These are phyloP conservation scores for Penaeus japonicus DNA, from an alignment of 1,140 invertebrate species.

Conservation along the genomic window DNA sequence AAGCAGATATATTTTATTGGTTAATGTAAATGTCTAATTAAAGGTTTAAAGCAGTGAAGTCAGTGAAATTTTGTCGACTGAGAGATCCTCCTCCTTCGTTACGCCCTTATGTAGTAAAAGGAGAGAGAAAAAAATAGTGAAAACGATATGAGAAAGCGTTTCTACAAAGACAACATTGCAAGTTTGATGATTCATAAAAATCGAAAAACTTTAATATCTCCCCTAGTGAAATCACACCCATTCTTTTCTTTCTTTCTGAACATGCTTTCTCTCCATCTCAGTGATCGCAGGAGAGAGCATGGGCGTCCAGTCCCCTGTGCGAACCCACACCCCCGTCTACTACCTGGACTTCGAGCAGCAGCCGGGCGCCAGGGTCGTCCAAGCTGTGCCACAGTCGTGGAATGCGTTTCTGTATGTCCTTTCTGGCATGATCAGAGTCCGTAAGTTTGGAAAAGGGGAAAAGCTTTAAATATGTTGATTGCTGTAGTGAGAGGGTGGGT, in stretches of 20 bases:
- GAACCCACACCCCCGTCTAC: constrained; percentile 39
- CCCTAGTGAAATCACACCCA: too few relatives aligned
- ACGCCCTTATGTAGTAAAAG: neutral
- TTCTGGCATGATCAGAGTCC: neutral
- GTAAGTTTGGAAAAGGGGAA: neutral
- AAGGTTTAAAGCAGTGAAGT: neutral
- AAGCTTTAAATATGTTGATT: neutral
- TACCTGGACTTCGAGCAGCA: constrained; percentile 7
- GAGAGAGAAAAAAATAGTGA: neutral
- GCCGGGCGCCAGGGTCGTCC: neutral
- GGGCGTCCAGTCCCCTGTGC: constrained; percentile 21
- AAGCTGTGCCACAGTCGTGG: neutral
- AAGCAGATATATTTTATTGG: neutral
- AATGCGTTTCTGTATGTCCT: constrained; percentile 20
- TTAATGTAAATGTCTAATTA: neutral
- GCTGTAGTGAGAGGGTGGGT: too few relatives aligned
- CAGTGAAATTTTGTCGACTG: neutral
- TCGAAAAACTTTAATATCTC: too few relatives aligned
- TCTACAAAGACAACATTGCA: too few relatives aligned
- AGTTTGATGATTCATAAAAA: too few relatives aligned
- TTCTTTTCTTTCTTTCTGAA: neutral
- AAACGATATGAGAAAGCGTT: neutral
- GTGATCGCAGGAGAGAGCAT: constrained; percentile 22
- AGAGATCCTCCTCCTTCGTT: neutral
- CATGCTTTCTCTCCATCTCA: neutral